Conservation (phyloP, 2,797 vertebrate genomes). For the Protonibea diacanthus region DNA sequence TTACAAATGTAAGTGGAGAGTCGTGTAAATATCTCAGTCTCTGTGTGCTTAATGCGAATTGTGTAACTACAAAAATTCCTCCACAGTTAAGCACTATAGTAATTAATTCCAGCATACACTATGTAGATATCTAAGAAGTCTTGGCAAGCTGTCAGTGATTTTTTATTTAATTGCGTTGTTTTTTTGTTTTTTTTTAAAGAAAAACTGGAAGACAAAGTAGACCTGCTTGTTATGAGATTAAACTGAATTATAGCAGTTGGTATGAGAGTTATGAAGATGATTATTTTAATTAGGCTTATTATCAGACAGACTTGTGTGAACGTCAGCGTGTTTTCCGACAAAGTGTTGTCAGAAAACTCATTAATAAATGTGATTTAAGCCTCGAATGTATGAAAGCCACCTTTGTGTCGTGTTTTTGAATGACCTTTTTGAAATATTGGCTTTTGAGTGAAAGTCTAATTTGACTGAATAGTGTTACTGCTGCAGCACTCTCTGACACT, state of each 20-base stretch:
- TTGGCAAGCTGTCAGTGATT: neutral
- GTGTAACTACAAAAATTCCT: too few species aligned
- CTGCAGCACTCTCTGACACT: neutral
- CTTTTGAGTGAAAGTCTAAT: neutral
- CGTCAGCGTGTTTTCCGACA: neutral
- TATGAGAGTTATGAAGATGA: neutral
- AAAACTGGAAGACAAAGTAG: neutral
- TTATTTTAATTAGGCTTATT: slow-evolving; percentile 1
- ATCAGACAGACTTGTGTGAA: neutral
- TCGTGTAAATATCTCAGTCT: too few species aligned
- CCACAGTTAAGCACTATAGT: too few species aligned
- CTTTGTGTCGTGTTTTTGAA: neutral
- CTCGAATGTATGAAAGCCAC: neutral
- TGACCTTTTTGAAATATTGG: neutral
- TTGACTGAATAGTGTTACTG: neutral
- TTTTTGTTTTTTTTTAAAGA: neutral
- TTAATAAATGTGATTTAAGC: neutral
- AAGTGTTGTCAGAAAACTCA: neutral
- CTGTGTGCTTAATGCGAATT: too few species aligned
- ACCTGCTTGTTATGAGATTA: neutral
- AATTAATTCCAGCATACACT: neutral
- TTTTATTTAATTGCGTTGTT: neutral
- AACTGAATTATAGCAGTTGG: neutral
- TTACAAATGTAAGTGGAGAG: too few species aligned
- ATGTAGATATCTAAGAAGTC: neutral